Evolutionary conservation across 2,797 vertebrate species (phyloP), one percentile per base, ranked within the genome.

Genomic region (Geotrypetes seraphini): DNA sequence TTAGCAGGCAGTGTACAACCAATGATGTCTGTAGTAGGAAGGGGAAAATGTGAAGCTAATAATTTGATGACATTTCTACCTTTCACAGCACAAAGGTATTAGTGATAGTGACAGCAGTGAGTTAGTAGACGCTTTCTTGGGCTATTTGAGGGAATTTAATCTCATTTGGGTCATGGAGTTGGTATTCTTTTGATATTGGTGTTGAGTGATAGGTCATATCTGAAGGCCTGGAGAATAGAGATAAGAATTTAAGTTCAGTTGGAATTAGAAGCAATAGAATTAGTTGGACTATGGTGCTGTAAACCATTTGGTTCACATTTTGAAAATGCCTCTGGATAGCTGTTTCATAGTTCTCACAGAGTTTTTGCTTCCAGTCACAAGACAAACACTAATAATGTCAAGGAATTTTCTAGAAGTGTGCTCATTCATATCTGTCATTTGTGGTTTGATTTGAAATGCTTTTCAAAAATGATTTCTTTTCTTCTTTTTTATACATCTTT

Each of bases 231-330:
- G 54, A 46, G 19, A 57, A 41, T 27, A 43, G 57, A 72, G 77
- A 81, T 81, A 83, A 79, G 77, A 55, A 46, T 70, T 66, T 69
- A 61, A 75, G 60, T 71, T 73, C 47, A 38, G 26, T 36, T 51
- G 45, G 60, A 71, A 78, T 66, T 66, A 65, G 58, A 64, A 73
- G 60, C 53, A 43, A 23, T 45, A 56, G 68, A 76, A 68, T 76
- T 56, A 71, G 31, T 54, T 48, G 50, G 57, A 57, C 70, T 61
- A 57, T 59, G 52, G 52, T 41, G 34, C 48, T 47, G 38, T 50
- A 67, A 70, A 51, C 55, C 53, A 62, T 69, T 71, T 40, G 54
- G 60, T 63, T 57, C 35, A 26, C 46, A 63, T 63, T 35, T 22
- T 51, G 52, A 59, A n/a, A 64, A 50, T 60, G 63, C 62, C 58